phyloP scores from a whole-genome alignment of 2,888 invertebrate species.

The Parthenolecanium corni region DNA sequence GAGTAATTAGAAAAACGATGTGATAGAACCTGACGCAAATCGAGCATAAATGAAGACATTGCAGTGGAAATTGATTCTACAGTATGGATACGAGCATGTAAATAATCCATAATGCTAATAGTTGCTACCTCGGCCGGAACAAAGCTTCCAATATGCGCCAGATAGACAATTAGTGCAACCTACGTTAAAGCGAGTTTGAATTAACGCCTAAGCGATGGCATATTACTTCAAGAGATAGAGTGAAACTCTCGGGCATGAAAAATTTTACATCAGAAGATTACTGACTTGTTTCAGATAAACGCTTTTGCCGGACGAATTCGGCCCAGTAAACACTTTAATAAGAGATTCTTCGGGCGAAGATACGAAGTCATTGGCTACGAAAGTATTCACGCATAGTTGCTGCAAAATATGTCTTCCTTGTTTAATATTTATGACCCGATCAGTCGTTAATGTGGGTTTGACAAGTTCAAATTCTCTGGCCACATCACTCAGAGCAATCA shows the following conservation, averaged over 20 bases:
- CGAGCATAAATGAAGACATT: conserved; percentile 75
- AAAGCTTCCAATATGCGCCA: conserved; percentile 81
- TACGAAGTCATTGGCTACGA: conserved; percentile 60
- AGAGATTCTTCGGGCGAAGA: conserved; percentile 47
- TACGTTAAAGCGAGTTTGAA: conserved; percentile 30
- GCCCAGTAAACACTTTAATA: conserved; percentile 73
- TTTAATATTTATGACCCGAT: conserved; percentile 45
- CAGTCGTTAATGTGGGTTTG: conserved; percentile 30
- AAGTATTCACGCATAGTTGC: conserved; percentile 51
- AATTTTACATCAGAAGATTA: conserved; percentile 34
- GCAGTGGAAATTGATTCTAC: conserved; percentile 65
- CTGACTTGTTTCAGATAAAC: conserved; percentile 73
- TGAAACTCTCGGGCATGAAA: not conserved
- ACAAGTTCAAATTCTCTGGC: conserved; percentile 29
- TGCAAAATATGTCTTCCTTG: conserved; percentile 67
- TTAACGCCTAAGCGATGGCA: not conserved
- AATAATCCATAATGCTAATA: conserved; percentile 58
- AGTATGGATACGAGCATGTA: conserved; percentile 63
- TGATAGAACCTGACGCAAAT: conserved; percentile 74
- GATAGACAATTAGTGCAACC: conserved; percentile 61
- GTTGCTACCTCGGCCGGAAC: conserved; percentile 67
- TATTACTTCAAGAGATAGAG: too few relatives aligned
- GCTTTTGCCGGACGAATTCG: conserved; percentile 86
- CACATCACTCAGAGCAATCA: conserved; percentile 28
- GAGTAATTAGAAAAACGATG: too few relatives aligned